A percentile compares a stretch with the other conserved stretches of the same genome.
Evolutionary conservation across 2,888 invertebrate species (phyloP).

Genomic region (Chaetogeoica ovagalla): DNA sequence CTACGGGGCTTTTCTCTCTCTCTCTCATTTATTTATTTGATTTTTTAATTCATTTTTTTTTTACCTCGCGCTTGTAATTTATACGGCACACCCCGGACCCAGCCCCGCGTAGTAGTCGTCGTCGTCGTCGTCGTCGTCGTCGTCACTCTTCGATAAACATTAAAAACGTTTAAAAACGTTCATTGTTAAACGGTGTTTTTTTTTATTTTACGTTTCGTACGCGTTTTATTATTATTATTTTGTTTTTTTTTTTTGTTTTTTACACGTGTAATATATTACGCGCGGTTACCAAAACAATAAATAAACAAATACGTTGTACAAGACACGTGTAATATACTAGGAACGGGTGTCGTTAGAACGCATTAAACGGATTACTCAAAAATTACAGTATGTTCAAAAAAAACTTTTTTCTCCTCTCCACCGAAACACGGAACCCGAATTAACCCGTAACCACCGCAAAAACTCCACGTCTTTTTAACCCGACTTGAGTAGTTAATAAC

Average conservation of each 20-base stretch:
- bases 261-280: not conserved
- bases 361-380: too few species aligned
- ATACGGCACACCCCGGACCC: constrained; percentile 52
- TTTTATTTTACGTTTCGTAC: constrained; percentile 10
- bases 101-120: not conserved
- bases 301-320: too few species aligned
- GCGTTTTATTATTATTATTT: too few species aligned
- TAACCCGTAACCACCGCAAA: too few species aligned
- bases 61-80: constrained; percentile 18
- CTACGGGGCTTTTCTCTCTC: constrained; percentile 17
- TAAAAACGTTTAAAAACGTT: constrained; percentile 51
- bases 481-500: too few species aligned
- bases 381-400: too few species aligned
- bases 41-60: constrained; percentile 35
- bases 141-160: constrained; percentile 52
- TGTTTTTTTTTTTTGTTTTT: not conserved
- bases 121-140: too few species aligned
- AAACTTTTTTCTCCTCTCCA: too few species aligned
- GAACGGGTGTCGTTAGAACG: too few species aligned
- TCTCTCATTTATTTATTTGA: constrained; percentile 10
- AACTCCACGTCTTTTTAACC: too few species aligned
- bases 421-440: too few species aligned
- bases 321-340: too few species aligned
- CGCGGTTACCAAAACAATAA: not conserved
- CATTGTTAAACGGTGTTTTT: constrained; percentile 48